Evolutionary conservation across 2,797 vertebrate genomes (phyloP), one percentile per base, ranked within the genome.

Genomic region (Clamator glandarius): DNA sequence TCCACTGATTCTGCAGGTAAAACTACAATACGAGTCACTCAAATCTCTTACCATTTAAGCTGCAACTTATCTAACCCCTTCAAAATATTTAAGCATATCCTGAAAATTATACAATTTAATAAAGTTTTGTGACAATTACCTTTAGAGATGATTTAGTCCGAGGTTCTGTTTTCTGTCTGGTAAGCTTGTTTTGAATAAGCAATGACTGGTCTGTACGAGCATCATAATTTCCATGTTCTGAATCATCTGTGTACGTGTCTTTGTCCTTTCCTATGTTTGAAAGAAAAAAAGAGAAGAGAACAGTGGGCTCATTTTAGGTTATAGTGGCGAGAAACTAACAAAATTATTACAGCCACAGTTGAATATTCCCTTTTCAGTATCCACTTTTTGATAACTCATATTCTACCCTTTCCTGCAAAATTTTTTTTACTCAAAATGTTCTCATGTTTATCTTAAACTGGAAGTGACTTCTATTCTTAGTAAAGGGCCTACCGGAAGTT

Each of bases 221-320:
- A 96, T 98, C 98, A 69, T 98, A 98, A 55, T 98, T 97, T 41
- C 98, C 98, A 21, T 98, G 98, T 96, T 99, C 99, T 33, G 98
- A 98, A 93, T 99, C 99, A 95, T 99, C 99, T 62, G 97, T 96
- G 35, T 98, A 98, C 67, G 96, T 97, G 86, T 98, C 98, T 90
- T 98, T 99, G 73, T 99, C 98, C 95, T 98, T 99, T 79, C 95
- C 98, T 84, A 98, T 91, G 58, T 98, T 98, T 98, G 97, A 96
- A 93, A 76, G 93, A 95, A 39, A 97, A 94, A 90, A n/a, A 95
- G 39, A 93, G 36, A 97, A 94, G 42, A 73, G 91, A 95, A 93
- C n/a, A 91, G 25, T 24, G 42, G 66, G 81, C 33, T 91, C 25
- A 70, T 68, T 94, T 90, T 63, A 79, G 82, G 41, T 84, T 58